Evolutionary conservation across 2,888 invertebrate genomes (phyloP).

Genomic region (Xylota segnis): DNA sequence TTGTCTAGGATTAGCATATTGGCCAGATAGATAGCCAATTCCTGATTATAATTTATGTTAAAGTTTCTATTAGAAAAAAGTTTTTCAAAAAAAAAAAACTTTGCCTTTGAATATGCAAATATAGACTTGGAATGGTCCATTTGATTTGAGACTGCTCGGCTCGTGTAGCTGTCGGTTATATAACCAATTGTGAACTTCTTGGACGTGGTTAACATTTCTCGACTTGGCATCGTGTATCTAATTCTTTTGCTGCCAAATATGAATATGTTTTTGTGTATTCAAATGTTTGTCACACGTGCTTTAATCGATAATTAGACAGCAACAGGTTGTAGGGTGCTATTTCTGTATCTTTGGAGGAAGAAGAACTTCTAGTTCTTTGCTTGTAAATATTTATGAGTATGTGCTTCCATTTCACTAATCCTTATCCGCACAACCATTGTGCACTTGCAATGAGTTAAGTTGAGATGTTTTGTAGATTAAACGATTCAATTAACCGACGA

Average conservation of each 20-base stretch:
- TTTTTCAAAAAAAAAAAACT: conserved; percentile 28
- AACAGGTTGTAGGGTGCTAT: conserved; percentile 9
- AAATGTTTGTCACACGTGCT: conserved; percentile 27
- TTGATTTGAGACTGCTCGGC: conserved; percentile 5
- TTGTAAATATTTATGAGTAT: too few species aligned
- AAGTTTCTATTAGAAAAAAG: conserved; percentile 7
- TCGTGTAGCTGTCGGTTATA: conserved; percentile 32
- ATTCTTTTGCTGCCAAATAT: neutral
- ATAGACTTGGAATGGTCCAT: conserved; percentile 12
- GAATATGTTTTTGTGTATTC: neutral
- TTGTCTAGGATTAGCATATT: conserved; percentile 43
- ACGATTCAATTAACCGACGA: too few species aligned
- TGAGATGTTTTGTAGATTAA: too few species aligned
- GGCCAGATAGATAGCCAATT: conserved; percentile 21
- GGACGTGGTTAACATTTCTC: neutral
- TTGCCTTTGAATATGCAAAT: conserved; percentile 42
- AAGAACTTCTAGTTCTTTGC: too few species aligned
- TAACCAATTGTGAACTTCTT: conserved; percentile 42
- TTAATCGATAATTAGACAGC: conserved; percentile 9
- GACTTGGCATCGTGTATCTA: neutral
- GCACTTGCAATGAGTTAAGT: too few species aligned
- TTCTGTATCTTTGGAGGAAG: neutral
- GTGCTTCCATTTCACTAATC: too few species aligned
- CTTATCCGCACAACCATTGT: too few species aligned
- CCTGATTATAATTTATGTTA: conserved; percentile 43